phyloP scores from a whole-genome alignment of 1,140 invertebrate species.

The Solen grandis region DNA sequence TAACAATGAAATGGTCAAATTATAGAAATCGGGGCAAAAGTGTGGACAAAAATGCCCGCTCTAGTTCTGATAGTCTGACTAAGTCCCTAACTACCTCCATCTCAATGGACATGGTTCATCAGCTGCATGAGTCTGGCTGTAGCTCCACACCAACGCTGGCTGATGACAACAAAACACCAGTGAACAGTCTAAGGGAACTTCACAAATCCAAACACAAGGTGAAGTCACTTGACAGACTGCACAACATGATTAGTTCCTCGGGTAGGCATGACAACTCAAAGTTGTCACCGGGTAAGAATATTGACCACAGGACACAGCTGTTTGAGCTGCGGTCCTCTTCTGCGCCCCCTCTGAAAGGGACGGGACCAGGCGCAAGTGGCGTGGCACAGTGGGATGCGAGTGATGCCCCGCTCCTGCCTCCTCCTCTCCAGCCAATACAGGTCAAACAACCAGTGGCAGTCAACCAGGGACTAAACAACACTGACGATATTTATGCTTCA shows the following conservation, averaged over 20 bases:
- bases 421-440: background rate
- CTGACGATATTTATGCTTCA: background rate
- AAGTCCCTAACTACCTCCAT: slow-evolving; percentile 31
- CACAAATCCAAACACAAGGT: background rate
- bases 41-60: slow-evolving; percentile 36
- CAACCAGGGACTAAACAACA: background rate
- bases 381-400: background rate
- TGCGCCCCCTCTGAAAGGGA: background rate
- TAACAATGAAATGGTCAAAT: slow-evolving; percentile 45
- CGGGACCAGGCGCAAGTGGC: background rate
- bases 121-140: background rate
- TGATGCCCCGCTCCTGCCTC: background rate
- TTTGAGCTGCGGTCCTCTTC: background rate
- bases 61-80: slow-evolving; percentile 9
- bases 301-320: background rate
- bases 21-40: slow-evolving; percentile 42
- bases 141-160: background rate
- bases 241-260: background rate
- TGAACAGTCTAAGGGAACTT: background rate
- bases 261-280: background rate
- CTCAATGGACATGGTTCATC: slow-evolving; percentile 37
- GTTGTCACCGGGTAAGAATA: background rate
- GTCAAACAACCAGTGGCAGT: background rate
- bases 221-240: background rate
- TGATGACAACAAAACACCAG: background rate